Evolutionary conservation across 2,113 vertebrate species (phyloP), one percentile per base, ranked within the genome.

Genomic region (Nerophis lumbriciformis): DNA sequence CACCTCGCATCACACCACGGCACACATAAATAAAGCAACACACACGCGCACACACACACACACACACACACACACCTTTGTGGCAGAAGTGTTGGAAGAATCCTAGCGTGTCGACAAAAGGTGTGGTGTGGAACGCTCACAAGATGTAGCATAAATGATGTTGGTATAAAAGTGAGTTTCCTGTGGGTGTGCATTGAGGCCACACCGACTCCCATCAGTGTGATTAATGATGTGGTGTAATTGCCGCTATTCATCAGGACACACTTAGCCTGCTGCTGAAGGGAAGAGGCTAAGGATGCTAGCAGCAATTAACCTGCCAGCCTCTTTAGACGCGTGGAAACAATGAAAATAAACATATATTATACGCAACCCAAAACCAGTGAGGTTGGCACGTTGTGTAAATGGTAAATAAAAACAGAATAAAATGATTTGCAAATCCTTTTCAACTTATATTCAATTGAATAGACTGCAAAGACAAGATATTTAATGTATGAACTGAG

Each of bases 241-340:
- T 68, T 50, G 59, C 73, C 61, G 48, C 59, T 68, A 68, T 81
- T 81, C 71, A 76, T 86, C 78, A 85, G 62, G 65, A 61, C 66
- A 67, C 60, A 51, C 55, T 80, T 83, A 65, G 38, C 0, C 47
- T 53, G 35, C 56, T 15, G 53, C 61, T 37, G 53, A 63, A 14
- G 63, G 58, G 60, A 59, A 57, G 64, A 52, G 11, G 2, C 52
- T 28, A 52, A 45, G 61, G 58, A 61, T 53, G 54, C 14, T 56
- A 58, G 61, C 67, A 14, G 54, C 16, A 42, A 42, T 56, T 16
- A 56, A 37, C 15, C 35, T 14, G 6, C 53, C 35, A 5, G 28
- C 13, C 35, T 35, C 35, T 3, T 38, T 35, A 36, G 53, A 37
- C 6, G 35, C 6, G 14, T 6, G 53, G n/a, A 56, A 56, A 56